Evolutionary conservation across 2,797 vertebrate species (phyloP).

Genomic region (Danio jaintianensis): DNA sequence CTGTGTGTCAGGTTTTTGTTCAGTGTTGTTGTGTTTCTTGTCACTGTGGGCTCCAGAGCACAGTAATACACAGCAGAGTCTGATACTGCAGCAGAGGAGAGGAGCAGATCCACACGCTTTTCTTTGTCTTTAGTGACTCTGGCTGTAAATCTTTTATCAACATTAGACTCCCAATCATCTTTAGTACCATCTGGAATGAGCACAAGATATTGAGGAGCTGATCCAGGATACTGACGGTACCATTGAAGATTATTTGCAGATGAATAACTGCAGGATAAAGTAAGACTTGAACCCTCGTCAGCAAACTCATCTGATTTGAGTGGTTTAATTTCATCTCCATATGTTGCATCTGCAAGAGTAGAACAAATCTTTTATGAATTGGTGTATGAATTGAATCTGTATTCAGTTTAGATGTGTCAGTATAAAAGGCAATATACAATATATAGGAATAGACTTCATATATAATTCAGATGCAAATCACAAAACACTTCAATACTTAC

Average conservation of each 20-base stretch:
- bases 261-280: slow-evolving; percentile 8
- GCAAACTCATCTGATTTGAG: background rate
- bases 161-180: background rate
- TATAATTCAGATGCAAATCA: background rate
- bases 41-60: too few species aligned
- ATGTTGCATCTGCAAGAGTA: background rate
- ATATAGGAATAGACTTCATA: background rate
- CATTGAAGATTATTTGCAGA: background rate
- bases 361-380: background rate
- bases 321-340: slow-evolving; percentile 12
- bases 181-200: background rate
- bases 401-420: background rate
- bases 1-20: background rate
- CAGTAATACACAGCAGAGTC: too few species aligned
- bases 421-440: too few species aligned
- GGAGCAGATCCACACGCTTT: too few species aligned
- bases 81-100: too few species aligned
- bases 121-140: too few species aligned
- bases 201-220: background rate
- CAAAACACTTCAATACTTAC: background rate
- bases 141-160: background rate
- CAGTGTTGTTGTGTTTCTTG: too few species aligned
- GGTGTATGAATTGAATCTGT: background rate
- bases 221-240: background rate
- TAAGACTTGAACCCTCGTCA: too few species aligned